Conservation (phyloP, 2,888 invertebrate genomes). For the Creontiades dilutus region DNA sequence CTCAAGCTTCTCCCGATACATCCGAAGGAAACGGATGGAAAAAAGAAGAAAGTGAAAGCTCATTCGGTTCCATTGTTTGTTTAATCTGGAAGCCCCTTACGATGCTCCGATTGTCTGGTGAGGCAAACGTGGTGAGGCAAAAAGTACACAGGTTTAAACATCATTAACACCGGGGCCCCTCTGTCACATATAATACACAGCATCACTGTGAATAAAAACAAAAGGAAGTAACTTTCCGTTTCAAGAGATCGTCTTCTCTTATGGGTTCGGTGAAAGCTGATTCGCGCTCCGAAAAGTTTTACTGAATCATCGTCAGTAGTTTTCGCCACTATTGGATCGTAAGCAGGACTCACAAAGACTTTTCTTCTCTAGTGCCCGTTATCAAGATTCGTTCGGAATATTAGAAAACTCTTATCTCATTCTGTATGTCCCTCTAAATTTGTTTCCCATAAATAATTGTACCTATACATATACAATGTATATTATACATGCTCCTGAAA, state of each 20-base stretch:
- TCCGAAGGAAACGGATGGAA: conserved; percentile 13
- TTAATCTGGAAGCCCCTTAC: conserved; percentile 45
- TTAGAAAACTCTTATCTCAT: too few relatives aligned
- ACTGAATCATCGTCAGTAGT: conserved; percentile 39
- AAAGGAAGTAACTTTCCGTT: conserved; percentile 46
- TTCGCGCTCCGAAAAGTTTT: conserved; percentile 18
- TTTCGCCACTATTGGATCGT: conserved; percentile 16
- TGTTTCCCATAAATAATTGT: too few relatives aligned
- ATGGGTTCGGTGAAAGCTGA: conserved; percentile 51
- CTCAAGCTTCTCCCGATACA: conserved; percentile 40
- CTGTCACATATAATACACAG: conserved; percentile 15
- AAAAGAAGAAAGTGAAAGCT: conserved; percentile 57
- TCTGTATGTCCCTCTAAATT: too few relatives aligned
- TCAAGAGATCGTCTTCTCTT: conserved; percentile 33
- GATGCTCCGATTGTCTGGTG: conserved; percentile 36
- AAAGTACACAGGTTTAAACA: conserved; percentile 32
- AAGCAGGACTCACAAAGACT: too few relatives aligned
- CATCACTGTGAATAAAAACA: conserved; percentile 51
- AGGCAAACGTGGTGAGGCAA: not conserved
- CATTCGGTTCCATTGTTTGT: conserved; percentile 53
- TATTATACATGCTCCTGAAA: too few relatives aligned
- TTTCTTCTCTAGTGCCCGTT: too few relatives aligned
- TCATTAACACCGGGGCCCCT: not conserved
- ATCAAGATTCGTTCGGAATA: too few relatives aligned
- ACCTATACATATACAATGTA: too few relatives aligned